Percentiles rank a stretch among this genome's conserved stretches.
These are phyloP conservation scores for Eustalomyia histrio DNA, from an alignment of 2,888 invertebrate species.

Conservation along the genomic window DNA sequence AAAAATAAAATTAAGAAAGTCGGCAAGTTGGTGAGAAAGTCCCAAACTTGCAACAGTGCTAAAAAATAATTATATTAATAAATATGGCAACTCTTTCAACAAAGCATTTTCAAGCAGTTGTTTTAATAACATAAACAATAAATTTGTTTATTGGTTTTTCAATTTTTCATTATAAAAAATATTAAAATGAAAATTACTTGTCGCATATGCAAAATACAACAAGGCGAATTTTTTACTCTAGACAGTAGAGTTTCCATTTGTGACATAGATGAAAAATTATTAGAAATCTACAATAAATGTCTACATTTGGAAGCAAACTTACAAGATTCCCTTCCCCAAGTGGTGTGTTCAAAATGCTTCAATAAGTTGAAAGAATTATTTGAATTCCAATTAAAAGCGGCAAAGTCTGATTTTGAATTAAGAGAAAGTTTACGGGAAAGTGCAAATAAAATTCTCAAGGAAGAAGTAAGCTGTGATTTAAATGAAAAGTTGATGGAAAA, in stretches of 20 bases:
- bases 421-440: constrained; percentile 14
- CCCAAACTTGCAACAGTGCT: too few species aligned
- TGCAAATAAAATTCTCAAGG: neutral
- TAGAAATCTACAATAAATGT: constrained; percentile 66
- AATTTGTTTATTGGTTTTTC: neutral
- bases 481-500: neutral
- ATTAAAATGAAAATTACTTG: constrained; percentile 61
- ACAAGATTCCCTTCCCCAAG: constrained; percentile 65
- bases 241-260: constrained; percentile 53
- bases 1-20: too few species aligned
- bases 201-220: constrained; percentile 64
- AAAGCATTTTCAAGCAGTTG: too few species aligned
- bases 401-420: constrained; percentile 53
- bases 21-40: too few species aligned
- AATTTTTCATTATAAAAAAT: neutral
- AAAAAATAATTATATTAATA: too few species aligned
- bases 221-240: constrained; percentile 64
- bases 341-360: constrained; percentile 65
- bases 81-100: too few species aligned
- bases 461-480: neutral
- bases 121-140: neutral
- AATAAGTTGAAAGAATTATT: constrained; percentile 50
- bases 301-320: constrained; percentile 61
- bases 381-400: constrained; percentile 61
- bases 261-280: constrained; percentile 33